A percentile compares a stretch with the other conserved stretches of the same genome.
Conservation (phyloP, 2,888 invertebrate genomes). For the Copidosoma aretas region DNA sequence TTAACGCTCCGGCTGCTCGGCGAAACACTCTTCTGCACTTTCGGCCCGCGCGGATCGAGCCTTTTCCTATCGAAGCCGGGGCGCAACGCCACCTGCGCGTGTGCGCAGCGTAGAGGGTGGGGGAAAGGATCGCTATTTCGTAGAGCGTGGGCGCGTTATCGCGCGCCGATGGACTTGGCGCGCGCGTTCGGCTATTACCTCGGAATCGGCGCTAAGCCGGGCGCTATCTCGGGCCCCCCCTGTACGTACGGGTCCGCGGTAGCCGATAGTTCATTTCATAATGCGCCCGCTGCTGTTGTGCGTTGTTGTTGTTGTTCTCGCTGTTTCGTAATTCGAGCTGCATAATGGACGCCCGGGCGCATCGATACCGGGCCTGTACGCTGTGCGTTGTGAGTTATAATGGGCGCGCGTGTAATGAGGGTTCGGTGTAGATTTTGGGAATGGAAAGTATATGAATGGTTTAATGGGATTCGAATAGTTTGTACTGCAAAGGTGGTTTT, state of each 20-base stretch:
- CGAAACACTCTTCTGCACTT: background rate
- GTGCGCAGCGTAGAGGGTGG: background rate
- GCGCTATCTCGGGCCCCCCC: constrained; percentile 7
- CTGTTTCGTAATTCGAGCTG: background rate
- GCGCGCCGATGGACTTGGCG: constrained; percentile 15
- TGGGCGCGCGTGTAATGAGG: no score
- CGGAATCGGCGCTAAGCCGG: constrained; percentile 10
- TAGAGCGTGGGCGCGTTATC: constrained; percentile 10
- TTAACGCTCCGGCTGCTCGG: constrained; percentile 50
- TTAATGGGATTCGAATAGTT: no score
- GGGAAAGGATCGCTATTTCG: no score
- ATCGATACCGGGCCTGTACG: no score
- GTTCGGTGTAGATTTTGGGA: no score
- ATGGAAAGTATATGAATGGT: no score
- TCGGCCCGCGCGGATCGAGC: no score
- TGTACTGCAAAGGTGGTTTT: no score
- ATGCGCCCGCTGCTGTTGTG: constrained; percentile 4
- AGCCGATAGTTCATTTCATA: constrained; percentile 14
- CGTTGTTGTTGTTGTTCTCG: background rate
- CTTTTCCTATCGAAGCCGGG: background rate
- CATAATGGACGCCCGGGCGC: background rate
- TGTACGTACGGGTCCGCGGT: background rate
- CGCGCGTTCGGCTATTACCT: constrained; percentile 21
- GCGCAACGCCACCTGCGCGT: background rate
- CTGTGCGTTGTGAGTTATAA: no score